These are phyloP conservation scores for Tribolium castaneum DNA, from an alignment of 1,140 invertebrate genomes.

Conservation along the genomic window DNA sequence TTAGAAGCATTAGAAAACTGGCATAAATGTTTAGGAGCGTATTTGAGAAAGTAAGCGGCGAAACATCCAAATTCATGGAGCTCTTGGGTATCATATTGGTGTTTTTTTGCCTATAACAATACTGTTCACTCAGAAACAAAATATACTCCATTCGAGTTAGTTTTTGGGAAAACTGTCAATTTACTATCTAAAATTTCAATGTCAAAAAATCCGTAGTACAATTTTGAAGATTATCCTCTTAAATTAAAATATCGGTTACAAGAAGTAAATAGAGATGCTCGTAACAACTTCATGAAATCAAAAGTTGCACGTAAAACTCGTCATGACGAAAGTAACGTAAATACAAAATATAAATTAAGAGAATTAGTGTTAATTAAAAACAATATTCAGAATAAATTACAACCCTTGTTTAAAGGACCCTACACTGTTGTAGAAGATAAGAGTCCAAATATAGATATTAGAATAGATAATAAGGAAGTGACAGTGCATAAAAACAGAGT, in stretches of 20 bases:
- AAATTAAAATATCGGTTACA: conserved; percentile 52
- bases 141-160: conserved; percentile 52
- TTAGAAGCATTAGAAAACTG: conserved; percentile 52
- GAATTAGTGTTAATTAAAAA: conserved; percentile 46
- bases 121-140: conserved; percentile 47
- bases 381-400: conserved; percentile 28
- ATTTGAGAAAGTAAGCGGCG: conserved; percentile 47
- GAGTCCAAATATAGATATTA: conserved; percentile 46
- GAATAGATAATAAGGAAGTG: conserved; percentile 42
- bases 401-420: conserved; percentile 46
- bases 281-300: conserved; percentile 44
- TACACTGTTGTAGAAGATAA: conserved; percentile 46
- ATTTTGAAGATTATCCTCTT: conserved; percentile 48
- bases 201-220: conserved; percentile 45
- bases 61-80: conserved; percentile 49
- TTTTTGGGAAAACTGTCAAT: conserved; percentile 50
- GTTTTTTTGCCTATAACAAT: conserved; percentile 51
- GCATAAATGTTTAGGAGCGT: conserved; percentile 52
- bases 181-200: conserved; percentile 42
- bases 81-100: conserved; percentile 50
- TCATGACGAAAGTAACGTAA: conserved; percentile 35
- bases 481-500: conserved; percentile 12
- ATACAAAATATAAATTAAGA: conserved; percentile 39
- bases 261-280: conserved; percentile 43
- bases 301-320: conserved; percentile 41